Evolutionary conservation across 1,140 invertebrate species (phyloP).

Genomic region (Temnothorax nylanderi): DNA sequence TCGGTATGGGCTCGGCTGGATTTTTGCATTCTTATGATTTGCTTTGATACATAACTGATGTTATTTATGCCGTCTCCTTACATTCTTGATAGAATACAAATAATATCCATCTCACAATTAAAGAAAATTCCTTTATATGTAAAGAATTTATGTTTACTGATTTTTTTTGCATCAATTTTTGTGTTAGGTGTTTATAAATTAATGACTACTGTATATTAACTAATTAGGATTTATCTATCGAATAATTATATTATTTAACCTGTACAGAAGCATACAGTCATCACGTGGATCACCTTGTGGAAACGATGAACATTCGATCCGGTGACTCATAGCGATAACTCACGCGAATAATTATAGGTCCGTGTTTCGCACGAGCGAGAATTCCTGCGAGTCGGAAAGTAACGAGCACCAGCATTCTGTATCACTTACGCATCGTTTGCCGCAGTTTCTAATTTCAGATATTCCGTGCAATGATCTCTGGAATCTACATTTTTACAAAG

Average conservation of each 20-base stretch:
- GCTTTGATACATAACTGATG: background rate
- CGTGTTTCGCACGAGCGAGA: conserved; percentile 15
- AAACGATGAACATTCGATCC: conserved; percentile 24
- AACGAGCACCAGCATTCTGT: conserved; percentile 1
- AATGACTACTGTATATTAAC: background rate
- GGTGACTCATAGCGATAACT: conserved; percentile 35
- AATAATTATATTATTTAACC: background rate
- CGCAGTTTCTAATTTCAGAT: background rate
- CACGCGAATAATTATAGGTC: conserved; percentile 39
- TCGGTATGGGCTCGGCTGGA: background rate
- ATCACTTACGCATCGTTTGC: background rate
- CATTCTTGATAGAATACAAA: background rate
- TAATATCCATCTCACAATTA: background rate
- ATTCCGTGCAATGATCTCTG: background rate
- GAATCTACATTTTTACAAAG: background rate
- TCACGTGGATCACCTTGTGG: background rate
- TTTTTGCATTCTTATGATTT: background rate
- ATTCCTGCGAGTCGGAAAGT: conserved; percentile 26
- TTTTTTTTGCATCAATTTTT: background rate
- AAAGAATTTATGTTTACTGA: background rate
- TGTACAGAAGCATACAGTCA: background rate
- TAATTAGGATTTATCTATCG: background rate
- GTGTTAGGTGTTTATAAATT: background rate
- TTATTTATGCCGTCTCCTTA: background rate
- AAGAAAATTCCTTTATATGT: background rate